Base-by-base conservation (phyloP, 2,797 vertebrate species). In the Pangasius mekongensis region DNA sequence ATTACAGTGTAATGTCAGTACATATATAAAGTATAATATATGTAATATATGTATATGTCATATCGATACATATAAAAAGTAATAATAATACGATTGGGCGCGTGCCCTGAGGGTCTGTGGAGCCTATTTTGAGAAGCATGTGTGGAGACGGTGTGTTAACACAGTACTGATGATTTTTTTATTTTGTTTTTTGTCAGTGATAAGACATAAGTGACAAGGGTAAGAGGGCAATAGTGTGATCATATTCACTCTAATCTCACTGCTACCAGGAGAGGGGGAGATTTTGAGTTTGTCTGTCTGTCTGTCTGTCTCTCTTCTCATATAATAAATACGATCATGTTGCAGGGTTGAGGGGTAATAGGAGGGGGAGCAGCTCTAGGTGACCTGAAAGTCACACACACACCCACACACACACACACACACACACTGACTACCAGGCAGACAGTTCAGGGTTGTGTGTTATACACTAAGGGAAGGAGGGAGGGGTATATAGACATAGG, bases 351-450 rank as follows among this genome's bases (percentile, higher is more conserved):
- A 90, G 88, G 89, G 89, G 85, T 36, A 93, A 92, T 88, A 93
- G 92, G 87, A 73, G 84, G 77, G 85, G 73, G 89, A 93, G 90
- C 92, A 94, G 94, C 93, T 94, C 91, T 91, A 94, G 94, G 94
- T 92, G 86, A 95, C 90, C 86, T 93, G 88, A 94, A 93, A 93
- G 93, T 86, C 92, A 86, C 87, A 86, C 56, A 30, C 89, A 90
- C 74, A 89, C 39, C 77, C 82, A 64, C 30, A 39, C 16, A 20
- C 30, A 69, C 16, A 47, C 73, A 76, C 73, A 78, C 49, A 56
- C 49, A 77, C 43, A 27, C 11, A 76, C 43, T 74, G 66, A 93
- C 83, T 89, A 89, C 91, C 82, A 78, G 87, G 89, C 88, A 89
- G 88, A 83, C 85, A 74, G 87, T 84, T 85, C 87, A 84, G 77